Percentiles rank a stretch among this genome's conserved stretches.
Conservation (phyloP, 2,797 vertebrate genomes). For the Trachurus trachurus region DNA sequence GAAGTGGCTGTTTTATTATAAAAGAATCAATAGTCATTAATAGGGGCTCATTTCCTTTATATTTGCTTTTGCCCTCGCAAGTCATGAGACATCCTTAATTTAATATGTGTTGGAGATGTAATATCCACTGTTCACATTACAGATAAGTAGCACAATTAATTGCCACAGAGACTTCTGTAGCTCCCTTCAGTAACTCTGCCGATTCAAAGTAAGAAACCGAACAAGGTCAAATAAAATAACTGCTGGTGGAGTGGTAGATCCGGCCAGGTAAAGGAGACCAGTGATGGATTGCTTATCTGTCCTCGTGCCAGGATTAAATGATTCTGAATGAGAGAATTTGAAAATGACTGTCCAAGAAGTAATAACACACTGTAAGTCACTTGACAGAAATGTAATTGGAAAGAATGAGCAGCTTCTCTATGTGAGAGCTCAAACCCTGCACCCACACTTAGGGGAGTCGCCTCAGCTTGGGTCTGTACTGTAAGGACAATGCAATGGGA, state of each 20-base stretch:
- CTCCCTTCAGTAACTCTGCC: slow-evolving; percentile 48
- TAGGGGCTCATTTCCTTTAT: slow-evolving; percentile 79
- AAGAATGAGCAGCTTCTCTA: slow-evolving; percentile 63
- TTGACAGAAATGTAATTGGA: slow-evolving; percentile 76
- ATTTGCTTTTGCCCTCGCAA: slow-evolving; percentile 74
- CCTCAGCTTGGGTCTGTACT: slow-evolving; percentile 14
- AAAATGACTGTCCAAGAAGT: slow-evolving; percentile 78
- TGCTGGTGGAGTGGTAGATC: slow-evolving; percentile 31
- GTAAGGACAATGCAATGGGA: slow-evolving; percentile 16
- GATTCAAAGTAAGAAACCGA: slow-evolving; percentile 59
- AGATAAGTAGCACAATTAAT: slow-evolving; percentile 82
- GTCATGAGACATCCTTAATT: slow-evolving; percentile 80
- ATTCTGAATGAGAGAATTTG: slow-evolving; percentile 70
- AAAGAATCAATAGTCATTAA: slow-evolving; percentile 84
- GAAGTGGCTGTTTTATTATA: slow-evolving; percentile 72
- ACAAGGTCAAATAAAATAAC: slow-evolving; percentile 71
- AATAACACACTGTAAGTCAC: slow-evolving; percentile 80
- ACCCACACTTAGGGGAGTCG: slow-evolving; percentile 1
- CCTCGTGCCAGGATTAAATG: slow-evolving; percentile 63
- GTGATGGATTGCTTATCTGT: slow-evolving; percentile 77
- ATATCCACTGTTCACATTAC: slow-evolving; percentile 81
- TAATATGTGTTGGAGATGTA: slow-evolving; percentile 78
- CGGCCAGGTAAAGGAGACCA: slow-evolving; percentile 61
- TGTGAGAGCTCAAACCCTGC: slow-evolving; percentile 35
- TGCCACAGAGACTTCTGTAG: slow-evolving; percentile 63